Conservation (phyloP, 2,888 invertebrate species). For the Scotopteryx bipunctaria region DNA sequence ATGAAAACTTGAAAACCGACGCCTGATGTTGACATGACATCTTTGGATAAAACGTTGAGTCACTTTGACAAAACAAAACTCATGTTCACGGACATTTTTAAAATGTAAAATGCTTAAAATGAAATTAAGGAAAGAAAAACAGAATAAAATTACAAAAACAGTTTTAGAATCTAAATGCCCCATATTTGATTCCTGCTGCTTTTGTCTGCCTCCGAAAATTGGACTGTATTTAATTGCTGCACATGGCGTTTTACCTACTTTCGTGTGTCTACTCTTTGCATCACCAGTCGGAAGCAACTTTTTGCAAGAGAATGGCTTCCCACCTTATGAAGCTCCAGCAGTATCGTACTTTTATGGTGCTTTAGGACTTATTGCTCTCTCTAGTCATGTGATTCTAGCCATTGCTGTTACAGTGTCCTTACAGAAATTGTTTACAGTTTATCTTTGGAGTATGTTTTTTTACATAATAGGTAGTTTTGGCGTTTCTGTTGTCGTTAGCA, state of each 20-base stretch:
- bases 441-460: slow-evolving; percentile 38
- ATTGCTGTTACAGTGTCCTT: not conserved
- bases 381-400: not conserved
- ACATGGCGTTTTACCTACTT: slow-evolving; percentile 45
- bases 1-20: no score
- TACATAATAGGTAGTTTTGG: slow-evolving; percentile 39
- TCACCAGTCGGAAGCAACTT: slow-evolving; percentile 31
- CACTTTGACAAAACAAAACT: no score
- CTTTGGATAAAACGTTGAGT: no score
- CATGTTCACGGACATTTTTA: no score
- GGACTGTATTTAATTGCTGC: slow-evolving; percentile 42
- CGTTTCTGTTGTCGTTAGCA: slow-evolving; percentile 35
- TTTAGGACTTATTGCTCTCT: not conserved
- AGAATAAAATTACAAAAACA: not conserved
- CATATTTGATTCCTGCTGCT: slow-evolving; percentile 36
- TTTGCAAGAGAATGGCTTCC: slow-evolving; percentile 38
- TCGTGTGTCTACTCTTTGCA: slow-evolving; percentile 38
- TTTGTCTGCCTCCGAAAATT: slow-evolving; percentile 36
- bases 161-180: slow-evolving; percentile 1
- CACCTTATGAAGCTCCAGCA: slow-evolving; percentile 28
- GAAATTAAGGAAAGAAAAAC: not conserved
- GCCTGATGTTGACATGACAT: no score
- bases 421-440: slow-evolving; percentile 23
- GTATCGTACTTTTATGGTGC: slow-evolving; percentile 36
- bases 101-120: not conserved